Percentiles rank a stretch among this genome's conserved stretches.
Evolutionary conservation across 2,888 invertebrate species (phyloP).

Genomic region (Mactromeris polynyma): DNA sequence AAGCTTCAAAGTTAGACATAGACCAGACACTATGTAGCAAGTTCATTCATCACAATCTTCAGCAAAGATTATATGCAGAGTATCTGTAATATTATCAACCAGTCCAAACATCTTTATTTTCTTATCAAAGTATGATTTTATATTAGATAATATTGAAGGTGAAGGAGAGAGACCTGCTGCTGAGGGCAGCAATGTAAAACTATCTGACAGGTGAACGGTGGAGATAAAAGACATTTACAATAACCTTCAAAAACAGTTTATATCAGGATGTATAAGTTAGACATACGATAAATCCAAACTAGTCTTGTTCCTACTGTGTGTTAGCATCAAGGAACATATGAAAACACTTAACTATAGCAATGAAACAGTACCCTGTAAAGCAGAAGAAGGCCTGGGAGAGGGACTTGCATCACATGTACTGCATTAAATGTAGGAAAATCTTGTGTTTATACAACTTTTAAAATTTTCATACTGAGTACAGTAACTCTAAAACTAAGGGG

Average conservation of each 20-base stretch:
- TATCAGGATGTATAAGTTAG: neutral
- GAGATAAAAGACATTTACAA: conserved; percentile 16
- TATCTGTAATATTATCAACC: neutral
- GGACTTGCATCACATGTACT: no score
- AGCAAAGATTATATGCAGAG: neutral
- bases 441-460: no score
- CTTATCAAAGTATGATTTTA: neutral
- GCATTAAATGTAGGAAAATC: no score
- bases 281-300: neutral
- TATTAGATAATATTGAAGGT: neutral
- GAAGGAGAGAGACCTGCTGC: neutral
- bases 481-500: no score
- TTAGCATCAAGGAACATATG: neutral
- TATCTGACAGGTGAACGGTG: neutral
- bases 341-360: neutral
- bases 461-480: no score
- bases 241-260: neutral
- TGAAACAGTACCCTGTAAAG: conserved; percentile 6
- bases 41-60: no score
- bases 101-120: neutral
- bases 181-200: neutral
- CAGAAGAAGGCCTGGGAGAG: neutral
- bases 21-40: neutral
- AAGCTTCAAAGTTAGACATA: neutral
- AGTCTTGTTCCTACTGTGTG: neutral